These are phyloP conservation scores for Columbina picui DNA, from an alignment of 2,113 vertebrate genomes.

Conservation along the genomic window DNA sequence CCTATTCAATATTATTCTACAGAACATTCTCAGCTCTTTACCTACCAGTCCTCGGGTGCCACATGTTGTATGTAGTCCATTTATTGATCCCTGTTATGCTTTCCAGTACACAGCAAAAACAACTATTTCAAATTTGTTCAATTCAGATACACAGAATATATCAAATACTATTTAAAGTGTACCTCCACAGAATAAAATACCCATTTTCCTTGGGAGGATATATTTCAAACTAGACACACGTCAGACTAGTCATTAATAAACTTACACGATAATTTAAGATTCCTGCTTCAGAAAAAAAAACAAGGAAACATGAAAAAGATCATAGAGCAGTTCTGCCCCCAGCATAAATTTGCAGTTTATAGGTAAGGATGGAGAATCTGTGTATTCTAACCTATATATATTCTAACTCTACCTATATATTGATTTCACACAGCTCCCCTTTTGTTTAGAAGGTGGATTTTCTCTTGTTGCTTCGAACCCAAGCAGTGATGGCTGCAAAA, in stretches of 20 bases:
- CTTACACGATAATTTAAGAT: not conserved
- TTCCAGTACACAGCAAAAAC: not conserved
- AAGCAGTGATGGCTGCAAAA: not conserved
- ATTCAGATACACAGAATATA: not conserved
- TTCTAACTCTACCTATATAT: not conserved
- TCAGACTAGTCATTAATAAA: not conserved
- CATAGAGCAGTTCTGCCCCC: not conserved
- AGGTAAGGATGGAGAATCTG: not conserved
- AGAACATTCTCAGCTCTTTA: not conserved
- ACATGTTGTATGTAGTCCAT: not conserved
- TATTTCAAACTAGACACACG: not conserved
- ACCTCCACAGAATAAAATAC: not conserved
- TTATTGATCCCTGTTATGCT: not conserved
- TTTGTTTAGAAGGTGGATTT: not conserved
- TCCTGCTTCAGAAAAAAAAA: not conserved
- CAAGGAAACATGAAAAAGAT: not conserved
- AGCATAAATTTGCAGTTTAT: not conserved
- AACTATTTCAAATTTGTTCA: not conserved
- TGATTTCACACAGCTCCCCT: not conserved
- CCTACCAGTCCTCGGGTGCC: not conserved
- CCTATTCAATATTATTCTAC: not conserved
- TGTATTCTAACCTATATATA: too few relatives aligned
- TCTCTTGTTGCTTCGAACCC: not conserved
- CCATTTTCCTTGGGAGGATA: not conserved
- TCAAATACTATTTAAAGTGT: accelerated